phyloP scores from a whole-genome alignment of 2,797 vertebrate species.

The Sebastes variabilis region DNA sequence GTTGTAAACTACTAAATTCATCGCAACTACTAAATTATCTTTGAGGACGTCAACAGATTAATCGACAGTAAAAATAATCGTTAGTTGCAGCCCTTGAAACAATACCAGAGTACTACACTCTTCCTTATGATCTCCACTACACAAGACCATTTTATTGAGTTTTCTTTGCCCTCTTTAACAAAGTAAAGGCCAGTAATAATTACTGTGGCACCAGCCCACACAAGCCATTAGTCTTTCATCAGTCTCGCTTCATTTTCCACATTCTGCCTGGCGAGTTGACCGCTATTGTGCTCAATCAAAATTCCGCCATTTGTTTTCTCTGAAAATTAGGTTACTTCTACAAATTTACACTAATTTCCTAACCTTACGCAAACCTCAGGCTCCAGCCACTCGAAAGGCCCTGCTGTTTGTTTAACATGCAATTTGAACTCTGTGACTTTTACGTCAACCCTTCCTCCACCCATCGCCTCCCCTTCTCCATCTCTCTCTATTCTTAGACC shows the following conservation, averaged over 20 bases:
- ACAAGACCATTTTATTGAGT: slow-evolving; percentile 4
- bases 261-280: slow-evolving; percentile 59
- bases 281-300: slow-evolving; percentile 79
- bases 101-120: neutral
- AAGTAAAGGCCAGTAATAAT: slow-evolving; percentile 54
- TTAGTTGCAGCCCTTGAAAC: too few species aligned
- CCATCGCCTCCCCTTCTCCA: slow-evolving; percentile 8
- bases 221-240: slow-evolving; percentile 77
- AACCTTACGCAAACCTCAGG: slow-evolving; percentile 75
- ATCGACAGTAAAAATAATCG: too few species aligned
- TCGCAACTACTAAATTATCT: too few species aligned
- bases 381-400: slow-evolving; percentile 66
- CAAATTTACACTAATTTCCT: slow-evolving; percentile 85
- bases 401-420: slow-evolving; percentile 82
- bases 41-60: too few species aligned
- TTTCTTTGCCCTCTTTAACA: slow-evolving; percentile 17
- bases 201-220: slow-evolving; percentile 61
- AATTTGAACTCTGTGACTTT: slow-evolving; percentile 78
- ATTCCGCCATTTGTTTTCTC: slow-evolving; percentile 83
- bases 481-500: slow-evolving; percentile 42
- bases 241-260: slow-evolving; percentile 75
- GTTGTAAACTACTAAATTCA: too few species aligned
- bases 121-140: neutral
- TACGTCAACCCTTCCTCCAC: slow-evolving; percentile 51
- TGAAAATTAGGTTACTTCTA: slow-evolving; percentile 83